Evolutionary conservation across 2,113 vertebrate genomes (phyloP), one percentile per base, ranked within the genome.

Genomic region (Oryzias woworae): DNA sequence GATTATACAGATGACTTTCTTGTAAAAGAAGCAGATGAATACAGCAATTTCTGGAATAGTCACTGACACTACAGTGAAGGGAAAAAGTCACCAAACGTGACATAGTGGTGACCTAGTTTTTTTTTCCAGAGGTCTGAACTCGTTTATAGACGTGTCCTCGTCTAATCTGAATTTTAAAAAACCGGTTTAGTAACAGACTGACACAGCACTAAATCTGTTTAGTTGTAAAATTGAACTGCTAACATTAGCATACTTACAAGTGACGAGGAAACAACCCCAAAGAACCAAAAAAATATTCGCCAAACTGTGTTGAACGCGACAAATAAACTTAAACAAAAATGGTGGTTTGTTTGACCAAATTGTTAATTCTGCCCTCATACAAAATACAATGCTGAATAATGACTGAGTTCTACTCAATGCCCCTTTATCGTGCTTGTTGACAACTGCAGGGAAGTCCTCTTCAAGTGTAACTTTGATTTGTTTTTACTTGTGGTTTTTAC

Each of bases 401-500:
- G 17, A 6, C 22, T 47, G 54, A 56, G 0, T 53, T 63, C 45
- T 24, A 31, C 53, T 71, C 51, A 65, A 57, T 69, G 52, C 6
- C 62, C 17, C 22, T 71, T 53, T 43, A 66, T 62, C 51, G 36
- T 60, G 24, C 66, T 31, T 69, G 74, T 66, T 75, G 68, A 73
- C 71, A 76, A 66, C 52, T 59, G 20, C 54, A 49, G 71, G 74
- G 70, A 81, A 78, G 77, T 2, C 26, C 20, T 62, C 44, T 22
- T n/a, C 16, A 1, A 5, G 18, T 15, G 61, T 71, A 0, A 23
- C 6, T n/a, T 87, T 74, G 81, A 74, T 90, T 83, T 85, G n/a
- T 0, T 0, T 12, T n/a, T 14, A 22, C 7, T 3, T 47, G 16
- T n/a, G 7, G n/a, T 7, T 16, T 14, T n/a, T 44, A 62, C 52